These are phyloP conservation scores for Megathymus violae DNA, from an alignment of 1,140 invertebrate species.

Conservation along the genomic window DNA sequence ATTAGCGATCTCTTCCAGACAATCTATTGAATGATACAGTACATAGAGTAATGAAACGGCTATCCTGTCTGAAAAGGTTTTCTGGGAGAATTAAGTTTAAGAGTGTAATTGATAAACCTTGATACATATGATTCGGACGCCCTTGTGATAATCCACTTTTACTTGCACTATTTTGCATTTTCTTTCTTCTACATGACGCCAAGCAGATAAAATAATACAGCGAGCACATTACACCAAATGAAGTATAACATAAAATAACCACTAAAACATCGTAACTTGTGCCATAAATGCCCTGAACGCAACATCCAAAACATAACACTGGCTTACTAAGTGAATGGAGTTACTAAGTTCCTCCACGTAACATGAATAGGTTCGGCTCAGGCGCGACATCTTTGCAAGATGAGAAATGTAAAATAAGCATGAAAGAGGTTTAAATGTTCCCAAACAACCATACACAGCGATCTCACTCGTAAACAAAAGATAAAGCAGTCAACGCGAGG, in stretches of 20 bases:
- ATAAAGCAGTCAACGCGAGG: constrained; percentile 53
- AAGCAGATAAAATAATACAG: neutral
- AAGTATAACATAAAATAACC: neutral
- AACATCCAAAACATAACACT: neutral
- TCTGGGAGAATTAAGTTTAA: no score
- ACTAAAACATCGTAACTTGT: neutral
- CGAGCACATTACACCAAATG: neutral
- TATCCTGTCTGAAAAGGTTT: no score
- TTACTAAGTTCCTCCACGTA: neutral
- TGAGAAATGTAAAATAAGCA: constrained; percentile 54
- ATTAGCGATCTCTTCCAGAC: no score
- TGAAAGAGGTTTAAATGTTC: constrained; percentile 52
- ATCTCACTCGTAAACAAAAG: constrained; percentile 61
- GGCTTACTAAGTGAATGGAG: neutral
- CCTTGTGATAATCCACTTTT: neutral
- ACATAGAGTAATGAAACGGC: no score
- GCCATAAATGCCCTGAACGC: neutral
- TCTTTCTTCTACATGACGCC: neutral
- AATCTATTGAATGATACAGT: no score
- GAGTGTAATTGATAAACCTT: no score
- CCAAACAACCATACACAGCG: constrained; percentile 54
- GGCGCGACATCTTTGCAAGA: constrained; percentile 17
- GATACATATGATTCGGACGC: no score
- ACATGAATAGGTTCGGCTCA: neutral
- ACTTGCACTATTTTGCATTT: neutral